Evolutionary conservation across 2,888 invertebrate species (phyloP).

Genomic region (Operophtera brumata): DNA sequence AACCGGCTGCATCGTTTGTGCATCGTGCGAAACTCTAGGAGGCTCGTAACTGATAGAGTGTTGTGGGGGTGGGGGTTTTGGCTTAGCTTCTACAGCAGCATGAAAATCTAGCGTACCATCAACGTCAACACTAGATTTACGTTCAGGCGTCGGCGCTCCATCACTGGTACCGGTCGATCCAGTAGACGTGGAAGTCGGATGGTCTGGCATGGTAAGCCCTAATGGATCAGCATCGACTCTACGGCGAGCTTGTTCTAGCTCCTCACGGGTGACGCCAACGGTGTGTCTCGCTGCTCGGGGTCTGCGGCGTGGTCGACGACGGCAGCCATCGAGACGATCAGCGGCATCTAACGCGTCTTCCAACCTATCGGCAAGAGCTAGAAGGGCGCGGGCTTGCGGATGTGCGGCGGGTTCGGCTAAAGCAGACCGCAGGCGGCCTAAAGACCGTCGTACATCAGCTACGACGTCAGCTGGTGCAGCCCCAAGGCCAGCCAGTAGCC

Average conservation of each 20-base stretch:
- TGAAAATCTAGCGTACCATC: slow-evolving; percentile 49
- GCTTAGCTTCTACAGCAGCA: slow-evolving; percentile 50
- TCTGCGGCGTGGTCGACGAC: slow-evolving; percentile 75
- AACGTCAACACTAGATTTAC: slow-evolving; percentile 55
- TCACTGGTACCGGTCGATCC: slow-evolving; percentile 56
- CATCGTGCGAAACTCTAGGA: slow-evolving; percentile 48
- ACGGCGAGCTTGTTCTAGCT: slow-evolving; percentile 88
- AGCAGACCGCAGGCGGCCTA: slow-evolving; percentile 87
- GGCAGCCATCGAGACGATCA: slow-evolving; percentile 65
- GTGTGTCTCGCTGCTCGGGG: slow-evolving; percentile 87
- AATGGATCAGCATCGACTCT: slow-evolving; percentile 82
- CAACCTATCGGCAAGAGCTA: slow-evolving; percentile 85
- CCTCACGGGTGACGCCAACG: slow-evolving; percentile 90
- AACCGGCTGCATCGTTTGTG: slow-evolving; percentile 50
- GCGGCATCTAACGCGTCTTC: slow-evolving; percentile 79
- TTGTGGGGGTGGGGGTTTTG: slow-evolving; percentile 50
- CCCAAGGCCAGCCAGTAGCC: slow-evolving; percentile 67
- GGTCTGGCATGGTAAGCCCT: slow-evolving; percentile 39
- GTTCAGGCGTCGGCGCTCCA: slow-evolving; percentile 56
- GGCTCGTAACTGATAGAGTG: slow-evolving; percentile 55
- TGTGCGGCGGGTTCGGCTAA: slow-evolving; percentile 80
- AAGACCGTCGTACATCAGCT: slow-evolving; percentile 88
- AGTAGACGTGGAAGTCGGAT: slow-evolving; percentile 62
- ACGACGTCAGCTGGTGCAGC: slow-evolving; percentile 83
- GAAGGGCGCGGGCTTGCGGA: slow-evolving; percentile 81